Conservation (phyloP, 1,140 invertebrate species). For the Eriosoma lanigerum region DNA sequence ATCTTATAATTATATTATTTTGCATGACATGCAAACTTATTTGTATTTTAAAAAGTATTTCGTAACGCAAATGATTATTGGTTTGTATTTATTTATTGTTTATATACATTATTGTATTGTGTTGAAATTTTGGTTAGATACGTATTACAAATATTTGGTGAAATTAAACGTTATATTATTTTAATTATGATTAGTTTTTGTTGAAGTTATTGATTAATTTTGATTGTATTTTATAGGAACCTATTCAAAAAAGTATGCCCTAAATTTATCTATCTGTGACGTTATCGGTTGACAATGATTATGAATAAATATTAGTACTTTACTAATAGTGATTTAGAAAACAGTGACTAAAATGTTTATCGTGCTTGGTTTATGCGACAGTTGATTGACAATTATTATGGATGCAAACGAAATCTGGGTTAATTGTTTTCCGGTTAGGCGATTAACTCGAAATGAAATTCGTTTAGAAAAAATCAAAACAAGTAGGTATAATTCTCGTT, state of each 20-base stretch:
- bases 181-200: too few relatives aligned
- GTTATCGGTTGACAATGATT: background rate
- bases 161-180: too few relatives aligned
- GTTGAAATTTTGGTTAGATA: too few relatives aligned
- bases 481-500: background rate
- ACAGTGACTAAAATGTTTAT: background rate
- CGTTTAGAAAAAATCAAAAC: background rate
- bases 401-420: constrained; percentile 28
- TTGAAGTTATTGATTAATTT: too few relatives aligned
- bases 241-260: background rate
- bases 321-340: background rate
- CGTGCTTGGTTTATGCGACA: background rate
- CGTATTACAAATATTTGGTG: too few relatives aligned
- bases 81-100: too few relatives aligned
- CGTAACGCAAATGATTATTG: too few relatives aligned
- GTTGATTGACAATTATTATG: constrained; percentile 8
- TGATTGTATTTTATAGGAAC: too few relatives aligned
- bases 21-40: too few relatives aligned
- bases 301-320: background rate
- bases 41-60: too few relatives aligned
- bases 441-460: constrained; percentile 28
- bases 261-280: background rate
- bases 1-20: too few relatives aligned
- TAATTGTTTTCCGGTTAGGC: constrained; percentile 47
- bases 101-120: too few relatives aligned